Evolutionary conservation across 37 sponge, comb jelly and placozoan species (phyloP), one percentile per base, ranked within the genome.

Genomic region (Theonella swinhoei): DNA sequence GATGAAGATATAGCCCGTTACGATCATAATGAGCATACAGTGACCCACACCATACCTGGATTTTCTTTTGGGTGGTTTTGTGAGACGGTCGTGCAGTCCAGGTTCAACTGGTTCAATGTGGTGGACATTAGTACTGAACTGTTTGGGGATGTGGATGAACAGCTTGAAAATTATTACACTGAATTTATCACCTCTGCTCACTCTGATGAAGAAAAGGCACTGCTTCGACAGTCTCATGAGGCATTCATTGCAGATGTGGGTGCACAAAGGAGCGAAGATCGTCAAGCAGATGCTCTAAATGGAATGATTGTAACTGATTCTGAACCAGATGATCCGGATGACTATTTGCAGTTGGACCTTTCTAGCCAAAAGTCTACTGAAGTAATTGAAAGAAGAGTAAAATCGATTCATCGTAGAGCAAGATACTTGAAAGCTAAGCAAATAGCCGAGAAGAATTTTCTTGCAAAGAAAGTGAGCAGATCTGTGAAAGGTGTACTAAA

Each of bases 291-390:
- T 36, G 64, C 79, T 25, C 34, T 78, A n/a, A 78, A 63, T 78
- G 65, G 64, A 34, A 23, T 35, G 25, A 40, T 75, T 64, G 79
- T 78, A 24, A 35, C 79, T 78, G 79, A 78, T 63, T 62, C 66
- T 24, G 79, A 78, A 34, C 3, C 24, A 37, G 64, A 78, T 63
- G 64, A 78, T 63, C 64, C 63, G 24, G 79, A 78, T 25, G 65
- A 78, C n/a, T 78, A 78, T 39, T 30, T 64, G 31, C 65, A 39
- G 32, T 65, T 64, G 29, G 24, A n/a, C 23, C 26, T 34, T 39
- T 24, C 64, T 63, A 78, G 38, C 63, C 65, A 9, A n/a, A 24
- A 43, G n/a, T 7, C 9, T 25, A 42, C 33, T 43, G 28, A 58
- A 28, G 7, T 14, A 4, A 11, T 76, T 9, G 25, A 24, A 40